phyloP scores from a whole-genome alignment of 2,113 vertebrate species.

The Istiophorus platypterus region DNA sequence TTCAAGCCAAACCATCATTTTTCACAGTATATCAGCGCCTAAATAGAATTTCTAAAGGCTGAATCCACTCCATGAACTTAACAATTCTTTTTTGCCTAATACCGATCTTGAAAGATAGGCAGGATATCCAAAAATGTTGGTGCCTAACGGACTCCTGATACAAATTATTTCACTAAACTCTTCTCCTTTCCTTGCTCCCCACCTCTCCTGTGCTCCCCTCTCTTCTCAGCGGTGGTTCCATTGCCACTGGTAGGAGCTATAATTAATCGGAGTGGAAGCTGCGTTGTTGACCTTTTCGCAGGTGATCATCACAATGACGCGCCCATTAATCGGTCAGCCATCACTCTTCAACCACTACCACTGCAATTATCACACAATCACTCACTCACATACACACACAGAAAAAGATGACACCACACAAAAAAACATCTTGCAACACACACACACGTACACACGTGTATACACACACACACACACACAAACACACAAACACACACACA shows the following conservation, averaged over 20 bases:
- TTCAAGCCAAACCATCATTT: no score
- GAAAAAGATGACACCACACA: slow-evolving; percentile 18
- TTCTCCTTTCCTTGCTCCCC: slow-evolving; percentile 20
- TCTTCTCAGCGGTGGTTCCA: slow-evolving; percentile 63
- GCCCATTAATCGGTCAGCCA: slow-evolving; percentile 83
- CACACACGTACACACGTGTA: no score
- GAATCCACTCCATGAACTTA: not conserved
- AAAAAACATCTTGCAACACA: slow-evolving; percentile 32
- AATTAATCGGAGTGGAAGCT: slow-evolving; percentile 85
- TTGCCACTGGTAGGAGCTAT: slow-evolving; percentile 75
- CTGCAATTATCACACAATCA: slow-evolving; percentile 74
- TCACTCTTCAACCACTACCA: slow-evolving; percentile 76
- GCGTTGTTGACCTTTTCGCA: slow-evolving; percentile 86
- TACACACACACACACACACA: slow-evolving; percentile 3
- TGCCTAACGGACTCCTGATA: not conserved
- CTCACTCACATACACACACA: slow-evolving; percentile 34
- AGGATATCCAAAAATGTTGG: slow-evolving; percentile 9
- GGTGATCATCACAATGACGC: slow-evolving; percentile 82
- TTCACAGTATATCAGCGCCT: slow-evolving; percentile 29
- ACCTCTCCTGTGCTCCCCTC: slow-evolving; percentile 17
- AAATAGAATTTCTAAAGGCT: slow-evolving; percentile 20
- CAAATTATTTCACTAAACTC: slow-evolving; percentile 17
- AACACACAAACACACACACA: slow-evolving; percentile 11
- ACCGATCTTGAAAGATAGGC: slow-evolving; percentile 1
- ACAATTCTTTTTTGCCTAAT: slow-evolving; percentile 9